These are phyloP conservation scores for Ips nitidus DNA, from an alignment of 1,140 invertebrate genomes.

Conservation along the genomic window DNA sequence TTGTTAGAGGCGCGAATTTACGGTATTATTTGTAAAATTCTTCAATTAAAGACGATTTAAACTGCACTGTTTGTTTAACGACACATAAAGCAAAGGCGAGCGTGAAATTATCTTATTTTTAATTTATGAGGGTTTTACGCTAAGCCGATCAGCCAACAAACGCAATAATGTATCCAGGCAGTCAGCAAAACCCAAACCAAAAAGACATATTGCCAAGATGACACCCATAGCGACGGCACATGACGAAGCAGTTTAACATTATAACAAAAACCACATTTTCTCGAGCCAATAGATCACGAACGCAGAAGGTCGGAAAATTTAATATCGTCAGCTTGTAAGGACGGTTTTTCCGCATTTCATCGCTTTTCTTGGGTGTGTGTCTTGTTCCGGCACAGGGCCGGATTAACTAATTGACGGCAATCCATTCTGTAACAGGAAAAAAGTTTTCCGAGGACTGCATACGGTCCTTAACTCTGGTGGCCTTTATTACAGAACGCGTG, in stretches of 20 bases:
- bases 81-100: not conserved
- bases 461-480: constrained; percentile 32
- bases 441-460: too few relatives aligned
- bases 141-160: not conserved
- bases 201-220: constrained; percentile 22
- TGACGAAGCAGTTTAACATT: constrained; percentile 21
- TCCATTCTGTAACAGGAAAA: too few relatives aligned
- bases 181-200: not conserved
- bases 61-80: constrained; percentile 1
- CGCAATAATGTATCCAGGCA: not conserved
- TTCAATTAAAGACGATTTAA: constrained; percentile 23
- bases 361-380: constrained; percentile 39
- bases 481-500: constrained; percentile 47
- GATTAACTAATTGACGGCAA: too few relatives aligned
- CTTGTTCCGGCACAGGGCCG: too few relatives aligned
- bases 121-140: not conserved
- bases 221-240: constrained; percentile 9
- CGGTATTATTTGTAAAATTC: constrained; percentile 32
- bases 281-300: constrained; percentile 47
- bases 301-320: constrained; percentile 52
- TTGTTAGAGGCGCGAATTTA: constrained; percentile 26
- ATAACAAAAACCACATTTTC: constrained; percentile 47
- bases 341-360: constrained; percentile 45
- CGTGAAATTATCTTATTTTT: constrained; percentile 6
- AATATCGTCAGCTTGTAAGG: constrained; percentile 51